These are phyloP conservation scores for Rhineura floridana DNA, from an alignment of 2,113 vertebrate species.

Conservation along the genomic window DNA sequence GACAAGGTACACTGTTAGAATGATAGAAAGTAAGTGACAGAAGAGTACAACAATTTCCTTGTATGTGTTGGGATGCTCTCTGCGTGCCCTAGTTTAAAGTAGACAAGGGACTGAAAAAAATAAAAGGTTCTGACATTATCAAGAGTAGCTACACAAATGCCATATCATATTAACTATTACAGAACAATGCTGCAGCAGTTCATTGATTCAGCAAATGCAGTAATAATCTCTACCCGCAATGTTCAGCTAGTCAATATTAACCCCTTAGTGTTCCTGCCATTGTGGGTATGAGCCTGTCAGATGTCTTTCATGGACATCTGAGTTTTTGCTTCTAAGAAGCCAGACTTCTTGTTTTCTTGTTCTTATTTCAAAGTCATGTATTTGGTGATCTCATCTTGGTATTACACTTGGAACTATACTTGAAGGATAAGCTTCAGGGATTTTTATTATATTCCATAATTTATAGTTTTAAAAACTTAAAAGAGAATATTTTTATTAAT, in stretches of 20 bases:
- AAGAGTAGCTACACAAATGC: neutral
- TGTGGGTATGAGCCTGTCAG: neutral
- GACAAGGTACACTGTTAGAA: neutral
- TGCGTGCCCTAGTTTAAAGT: neutral
- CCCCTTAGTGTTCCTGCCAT: neutral
- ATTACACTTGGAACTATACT: neutral
- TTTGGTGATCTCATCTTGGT: neutral
- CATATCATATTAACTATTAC: constrained; percentile 7
- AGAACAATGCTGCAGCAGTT: neutral
- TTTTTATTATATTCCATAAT: neutral
- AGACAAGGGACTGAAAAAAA: neutral
- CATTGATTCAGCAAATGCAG: fast-evolving
- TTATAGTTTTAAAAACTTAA: neutral
- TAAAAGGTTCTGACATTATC: neutral
- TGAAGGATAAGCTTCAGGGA: neutral
- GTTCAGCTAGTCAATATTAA: neutral
- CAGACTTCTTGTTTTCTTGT: neutral
- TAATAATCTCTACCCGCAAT: neutral
- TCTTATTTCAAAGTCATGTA: neutral
- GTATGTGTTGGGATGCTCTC: neutral
- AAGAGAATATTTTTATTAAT: neutral
- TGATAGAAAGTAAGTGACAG: neutral
- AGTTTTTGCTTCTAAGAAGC: neutral
- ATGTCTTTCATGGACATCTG: neutral
- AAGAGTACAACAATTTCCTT: neutral